Evolutionary conservation across 2,113 vertebrate genomes (phyloP), one percentile per base, ranked within the genome.

Genomic region (Athene cunicularia): DNA sequence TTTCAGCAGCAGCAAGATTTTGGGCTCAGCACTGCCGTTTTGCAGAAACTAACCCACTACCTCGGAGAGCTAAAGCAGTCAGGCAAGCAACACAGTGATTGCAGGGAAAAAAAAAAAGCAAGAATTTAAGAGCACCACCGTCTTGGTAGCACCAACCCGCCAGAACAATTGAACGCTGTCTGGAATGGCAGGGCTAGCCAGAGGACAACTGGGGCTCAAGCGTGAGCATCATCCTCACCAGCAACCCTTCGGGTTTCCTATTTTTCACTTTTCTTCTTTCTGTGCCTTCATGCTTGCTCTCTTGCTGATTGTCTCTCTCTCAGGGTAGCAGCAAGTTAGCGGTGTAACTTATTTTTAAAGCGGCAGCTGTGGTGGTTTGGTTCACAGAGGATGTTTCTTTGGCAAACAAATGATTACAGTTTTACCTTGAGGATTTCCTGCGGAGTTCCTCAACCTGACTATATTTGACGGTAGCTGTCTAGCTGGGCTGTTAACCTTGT

Each of bases 71-170:
- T 55, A 11, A 16, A 43, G 88, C 3, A 1, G 27, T 4, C 30
- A 24, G 63, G 58, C 28, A 27, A 41, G 70, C 28, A 32, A 8
- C 13, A 5, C 43, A 3, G 24, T 0, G 8, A 32, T 4, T 5
- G 26, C 0, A 0, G 27, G 52, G 47, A n/a, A 1, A 4, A 14
- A 33, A 33, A 37, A 37, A 37, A 37, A n/a, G 52, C 0, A 10
- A 33, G 71, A 55, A 15, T 14, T 17, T 37, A 4, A 4, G 9
- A 56, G 67, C 45, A 28, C 5, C 55, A 20, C n/a, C 0, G 3
- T 30, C 49, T 37, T 23, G 39, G 59, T 23, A 30, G 43, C 72
- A 47, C 9, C 5, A 1, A 4, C 21, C 63, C 52, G 77, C 33
- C 50, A 16, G 52, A 21, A 37, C 1, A 10, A 30, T 3, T 13